Evolutionary conservation across 2,113 vertebrate genomes (phyloP).

Genomic region (Nibea albiflora): DNA sequence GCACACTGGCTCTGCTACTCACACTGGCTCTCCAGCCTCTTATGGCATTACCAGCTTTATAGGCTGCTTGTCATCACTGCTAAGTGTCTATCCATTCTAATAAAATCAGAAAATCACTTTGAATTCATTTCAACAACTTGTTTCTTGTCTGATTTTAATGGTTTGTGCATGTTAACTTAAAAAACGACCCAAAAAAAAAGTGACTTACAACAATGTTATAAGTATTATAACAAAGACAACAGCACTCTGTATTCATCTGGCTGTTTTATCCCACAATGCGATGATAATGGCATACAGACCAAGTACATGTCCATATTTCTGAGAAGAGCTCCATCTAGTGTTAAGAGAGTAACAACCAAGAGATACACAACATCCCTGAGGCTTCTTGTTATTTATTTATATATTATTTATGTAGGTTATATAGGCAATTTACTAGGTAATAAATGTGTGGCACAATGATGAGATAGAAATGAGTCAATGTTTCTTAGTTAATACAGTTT

Average conservation of each 20-base stretch:
- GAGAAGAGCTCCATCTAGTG: slow-evolving; percentile 53
- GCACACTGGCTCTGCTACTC: slow-evolving; percentile 49
- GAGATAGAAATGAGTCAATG: neutral
- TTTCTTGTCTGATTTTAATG: neutral
- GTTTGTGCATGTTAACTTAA: neutral
- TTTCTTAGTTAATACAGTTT: neutral
- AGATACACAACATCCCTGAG: neutral
- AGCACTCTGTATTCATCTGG: neutral
- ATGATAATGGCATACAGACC: neutral
- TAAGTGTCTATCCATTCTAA: neutral
- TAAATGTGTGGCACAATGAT: neutral
- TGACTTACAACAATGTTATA: neutral
- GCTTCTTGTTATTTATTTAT: neutral
- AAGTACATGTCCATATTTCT: neutral
- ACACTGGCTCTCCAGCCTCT: slow-evolving; percentile 39
- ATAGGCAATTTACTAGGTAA: neutral
- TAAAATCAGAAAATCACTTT: neutral
- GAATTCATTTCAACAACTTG: neutral
- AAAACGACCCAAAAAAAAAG: neutral
- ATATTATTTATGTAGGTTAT: too few relatives aligned
- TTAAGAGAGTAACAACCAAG: neutral
- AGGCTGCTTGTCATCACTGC: neutral
- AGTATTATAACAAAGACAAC: neutral
- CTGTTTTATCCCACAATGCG: neutral
- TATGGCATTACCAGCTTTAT: neutral